Percentiles rank a stretch among this genome's conserved stretches.
These are phyloP conservation scores for Emydura subglobosa DNA, from an alignment of 2,113 vertebrate species.

Conservation along the genomic window DNA sequence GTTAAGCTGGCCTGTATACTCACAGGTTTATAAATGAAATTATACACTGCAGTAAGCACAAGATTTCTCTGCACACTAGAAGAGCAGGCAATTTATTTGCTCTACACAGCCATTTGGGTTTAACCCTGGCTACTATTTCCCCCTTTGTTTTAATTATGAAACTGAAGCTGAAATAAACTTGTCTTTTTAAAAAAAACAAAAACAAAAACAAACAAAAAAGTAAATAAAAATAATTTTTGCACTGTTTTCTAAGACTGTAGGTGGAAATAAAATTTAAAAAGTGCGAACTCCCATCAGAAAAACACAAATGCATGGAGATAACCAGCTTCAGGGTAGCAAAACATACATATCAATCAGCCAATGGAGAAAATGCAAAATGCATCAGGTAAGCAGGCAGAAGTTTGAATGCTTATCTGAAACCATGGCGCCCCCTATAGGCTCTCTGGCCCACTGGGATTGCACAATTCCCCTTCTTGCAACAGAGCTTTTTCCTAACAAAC, in stretches of 20 bases:
- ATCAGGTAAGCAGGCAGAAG: constrained; percentile 23
- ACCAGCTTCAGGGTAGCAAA: neutral
- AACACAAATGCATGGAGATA: neutral
- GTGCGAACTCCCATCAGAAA: neutral
- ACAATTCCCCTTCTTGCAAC: neutral
- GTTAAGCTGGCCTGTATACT: neutral
- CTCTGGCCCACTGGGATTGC: constrained; percentile 1
- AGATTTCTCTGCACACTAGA: too few relatives aligned
- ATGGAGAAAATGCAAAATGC: neutral
- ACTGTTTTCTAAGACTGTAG: neutral
- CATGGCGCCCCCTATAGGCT: neutral
- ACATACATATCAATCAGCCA: neutral
- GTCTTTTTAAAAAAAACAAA: neutral
- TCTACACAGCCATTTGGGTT: neutral
- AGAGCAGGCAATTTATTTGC: too few relatives aligned
- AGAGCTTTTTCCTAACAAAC: constrained; percentile 1
- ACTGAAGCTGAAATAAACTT: neutral
- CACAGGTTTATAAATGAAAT: neutral
- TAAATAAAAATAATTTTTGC: neutral
- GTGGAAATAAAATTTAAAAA: neutral
- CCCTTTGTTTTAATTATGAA: neutral
- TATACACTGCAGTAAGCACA: neutral
- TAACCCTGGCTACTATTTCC: neutral
- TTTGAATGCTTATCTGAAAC: constrained; percentile 45
- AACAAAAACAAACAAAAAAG: rapidly evolving